phyloP scores from a whole-genome alignment of 2,797 vertebrate species.

The Diplodus sargus region DNA sequence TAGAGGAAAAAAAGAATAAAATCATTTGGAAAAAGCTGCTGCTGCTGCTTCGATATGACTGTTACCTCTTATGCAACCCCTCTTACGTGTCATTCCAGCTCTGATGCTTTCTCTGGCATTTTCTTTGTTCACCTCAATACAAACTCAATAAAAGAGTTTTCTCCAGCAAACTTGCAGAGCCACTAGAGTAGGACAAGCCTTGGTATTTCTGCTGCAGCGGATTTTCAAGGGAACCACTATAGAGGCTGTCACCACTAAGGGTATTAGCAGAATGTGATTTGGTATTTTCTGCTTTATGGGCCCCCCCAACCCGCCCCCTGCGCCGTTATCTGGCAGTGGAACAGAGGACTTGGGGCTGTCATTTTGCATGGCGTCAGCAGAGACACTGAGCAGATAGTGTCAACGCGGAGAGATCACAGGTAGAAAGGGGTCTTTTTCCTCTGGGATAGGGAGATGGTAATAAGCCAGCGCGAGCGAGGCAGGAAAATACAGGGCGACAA shows the following conservation, averaged over 20 bases:
- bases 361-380: slow-evolving; percentile 78
- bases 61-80: slow-evolving; percentile 29
- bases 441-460: slow-evolving; percentile 61
- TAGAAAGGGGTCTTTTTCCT: slow-evolving; percentile 68
- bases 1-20: slow-evolving; percentile 23
- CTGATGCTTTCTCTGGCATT: slow-evolving; percentile 51
- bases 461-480: slow-evolving; percentile 69
- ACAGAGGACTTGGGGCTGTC: slow-evolving; percentile 76
- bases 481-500: slow-evolving; percentile 56
- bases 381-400: slow-evolving; percentile 75
- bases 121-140: slow-evolving; percentile 48
- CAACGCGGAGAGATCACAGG: slow-evolving; percentile 74
- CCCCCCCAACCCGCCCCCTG: slow-evolving; percentile 1
- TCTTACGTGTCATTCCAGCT: slow-evolving; percentile 32
- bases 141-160: slow-evolving; percentile 63
- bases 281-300: slow-evolving; percentile 71
- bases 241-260: slow-evolving; percentile 70
- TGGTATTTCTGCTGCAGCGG: slow-evolving; percentile 62
- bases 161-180: slow-evolving; percentile 51
- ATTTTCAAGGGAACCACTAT: slow-evolving; percentile 69
- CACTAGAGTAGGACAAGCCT: slow-evolving; percentile 49
- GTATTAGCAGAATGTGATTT: slow-evolving; percentile 77
- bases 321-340: slow-evolving; percentile 69
- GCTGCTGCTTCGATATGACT: slow-evolving; percentile 21
- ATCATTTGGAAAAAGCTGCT: slow-evolving; percentile 5